Base-by-base conservation (phyloP, 92 coral and sea anemone genomes). In the Parazoanthus swiftii region DNA sequence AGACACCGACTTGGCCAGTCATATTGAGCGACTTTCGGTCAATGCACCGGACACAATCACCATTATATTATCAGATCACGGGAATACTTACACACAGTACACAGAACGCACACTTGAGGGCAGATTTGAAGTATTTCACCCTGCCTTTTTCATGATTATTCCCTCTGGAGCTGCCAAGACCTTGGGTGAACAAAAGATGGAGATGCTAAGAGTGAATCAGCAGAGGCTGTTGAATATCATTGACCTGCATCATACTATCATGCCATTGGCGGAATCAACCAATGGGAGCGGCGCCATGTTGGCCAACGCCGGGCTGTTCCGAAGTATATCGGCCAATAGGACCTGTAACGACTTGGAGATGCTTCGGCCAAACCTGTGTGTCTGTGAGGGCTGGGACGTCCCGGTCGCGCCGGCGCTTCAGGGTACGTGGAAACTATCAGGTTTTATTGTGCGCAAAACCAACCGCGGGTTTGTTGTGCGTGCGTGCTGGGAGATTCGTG, bases 21-120 rank as follows among this genome's bases (percentile, higher is more conserved):
- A 77, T 59, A 79, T 88, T 46, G 43, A 79, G 39, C 72, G 85
- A 48, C 37, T 79, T 37, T 37, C 90, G 9, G 50, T 16, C 7
- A 39, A 46, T 74, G 44, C 42, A 23, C 80, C 80, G 15, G 25
- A 78, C 67, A 88, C 90, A 36, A 77, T 88, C 25, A 74, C 90
- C 9, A 54, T 88, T 67, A 63, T 88, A 23, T 14, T 88, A 42
- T 81, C 90, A 77, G 90, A 88, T 65, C 90, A 88, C 54, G 90
- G 90, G 23, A 88, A 88, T 48, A 88, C 90, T 0, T 88, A 88
- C 76, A 88, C 90, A 2, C 72, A 37, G 0, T 88, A 88, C 54
- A 81, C 80, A n/a, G 86, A 65, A 3, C 80, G 78, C 16, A 67
- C 74, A 23, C 63, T 36, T 16, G 90, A 88, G 70, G 90, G 90